phyloP scores from a whole-genome alignment of 2,113 vertebrate genomes.

The Triplophysa tibetana region DNA sequence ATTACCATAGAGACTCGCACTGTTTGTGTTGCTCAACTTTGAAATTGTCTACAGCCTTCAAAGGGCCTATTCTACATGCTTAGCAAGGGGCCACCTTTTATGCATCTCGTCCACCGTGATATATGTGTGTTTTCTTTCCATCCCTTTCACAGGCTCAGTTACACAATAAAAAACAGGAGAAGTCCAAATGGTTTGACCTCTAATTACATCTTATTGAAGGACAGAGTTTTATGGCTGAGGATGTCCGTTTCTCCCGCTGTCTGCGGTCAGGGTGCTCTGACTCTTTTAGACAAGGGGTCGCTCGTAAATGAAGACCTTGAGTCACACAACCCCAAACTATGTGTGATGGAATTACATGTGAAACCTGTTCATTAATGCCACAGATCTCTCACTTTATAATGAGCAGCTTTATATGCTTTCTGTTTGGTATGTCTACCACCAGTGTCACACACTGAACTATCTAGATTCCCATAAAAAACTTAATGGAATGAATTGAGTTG shows the following conservation, averaged over 20 bases:
- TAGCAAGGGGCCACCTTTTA: conserved; percentile 47
- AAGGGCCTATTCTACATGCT: conserved; percentile 42
- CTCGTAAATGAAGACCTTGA: neutral
- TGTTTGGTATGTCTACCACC: neutral
- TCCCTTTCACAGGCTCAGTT: conserved; percentile 20
- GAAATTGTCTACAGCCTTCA: conserved; percentile 36
- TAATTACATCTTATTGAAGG: conserved; percentile 21
- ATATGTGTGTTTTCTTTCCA: conserved; percentile 31
- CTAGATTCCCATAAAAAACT: too few species aligned
- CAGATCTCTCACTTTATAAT: neutral
- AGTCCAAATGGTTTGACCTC: conserved; percentile 25
- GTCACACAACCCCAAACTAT: neutral
- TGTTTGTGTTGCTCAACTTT: conserved; percentile 51
- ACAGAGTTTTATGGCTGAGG: conserved; percentile 1
- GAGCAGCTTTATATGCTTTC: neutral
- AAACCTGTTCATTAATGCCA: neutral
- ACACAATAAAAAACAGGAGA: conserved; percentile 9
- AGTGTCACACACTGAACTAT: too few species aligned
- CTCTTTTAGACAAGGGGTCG: conserved; percentile 7
- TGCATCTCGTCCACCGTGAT: conserved; percentile 38
- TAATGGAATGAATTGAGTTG: too few species aligned
- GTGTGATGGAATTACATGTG: neutral
- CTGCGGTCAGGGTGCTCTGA: neutral
- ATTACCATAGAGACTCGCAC: conserved; percentile 48
- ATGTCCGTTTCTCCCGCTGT: neutral